A percentile compares a stretch with the other conserved stretches of the same genome.
Evolutionary conservation across 2,113 vertebrate species (phyloP).

Genomic region (Corapipo altera): DNA sequence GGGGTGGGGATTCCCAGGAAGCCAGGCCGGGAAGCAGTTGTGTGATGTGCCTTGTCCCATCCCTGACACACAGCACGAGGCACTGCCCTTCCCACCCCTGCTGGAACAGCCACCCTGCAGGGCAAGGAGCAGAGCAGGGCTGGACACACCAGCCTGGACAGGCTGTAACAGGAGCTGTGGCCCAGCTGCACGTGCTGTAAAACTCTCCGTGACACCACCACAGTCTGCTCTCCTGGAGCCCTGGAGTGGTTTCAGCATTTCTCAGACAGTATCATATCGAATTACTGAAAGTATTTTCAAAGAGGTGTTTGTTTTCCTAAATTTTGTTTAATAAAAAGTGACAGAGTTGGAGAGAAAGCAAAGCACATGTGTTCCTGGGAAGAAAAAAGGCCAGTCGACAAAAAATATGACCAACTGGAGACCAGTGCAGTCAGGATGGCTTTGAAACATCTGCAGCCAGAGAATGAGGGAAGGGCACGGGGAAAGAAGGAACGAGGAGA

Average conservation of each 20-base stretch:
- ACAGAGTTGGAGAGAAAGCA: conserved; percentile 42
- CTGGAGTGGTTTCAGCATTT: conserved; percentile 38
- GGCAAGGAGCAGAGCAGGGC: not conserved
- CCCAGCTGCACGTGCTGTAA: conserved; percentile 31
- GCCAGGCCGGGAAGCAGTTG: not conserved
- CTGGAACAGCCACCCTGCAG: not conserved
- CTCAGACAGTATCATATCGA: conserved; percentile 49
- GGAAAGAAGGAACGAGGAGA: not conserved
- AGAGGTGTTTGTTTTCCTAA: conserved; percentile 5
- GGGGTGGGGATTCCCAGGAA: not conserved
- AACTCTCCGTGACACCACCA: not conserved
- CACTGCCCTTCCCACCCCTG: not conserved
- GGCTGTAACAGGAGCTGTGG: conserved; percentile 37
- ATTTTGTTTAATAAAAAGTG: conserved; percentile 39
- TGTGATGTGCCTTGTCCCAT: rapidly evolving
- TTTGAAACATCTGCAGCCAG: not conserved
- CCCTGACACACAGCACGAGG: not conserved
- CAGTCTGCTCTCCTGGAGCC: not conserved
- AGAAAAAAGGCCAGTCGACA: not conserved
- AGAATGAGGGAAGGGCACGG: not conserved
- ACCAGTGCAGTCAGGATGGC: not conserved
- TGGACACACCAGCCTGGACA: not conserved
- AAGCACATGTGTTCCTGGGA: conserved; percentile 24
- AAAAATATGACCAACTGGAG: conserved; percentile 7
- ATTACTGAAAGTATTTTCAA: conserved; percentile 42